Conservation (phyloP, 1,140 invertebrate genomes). For the Eupeodes corollae region DNA sequence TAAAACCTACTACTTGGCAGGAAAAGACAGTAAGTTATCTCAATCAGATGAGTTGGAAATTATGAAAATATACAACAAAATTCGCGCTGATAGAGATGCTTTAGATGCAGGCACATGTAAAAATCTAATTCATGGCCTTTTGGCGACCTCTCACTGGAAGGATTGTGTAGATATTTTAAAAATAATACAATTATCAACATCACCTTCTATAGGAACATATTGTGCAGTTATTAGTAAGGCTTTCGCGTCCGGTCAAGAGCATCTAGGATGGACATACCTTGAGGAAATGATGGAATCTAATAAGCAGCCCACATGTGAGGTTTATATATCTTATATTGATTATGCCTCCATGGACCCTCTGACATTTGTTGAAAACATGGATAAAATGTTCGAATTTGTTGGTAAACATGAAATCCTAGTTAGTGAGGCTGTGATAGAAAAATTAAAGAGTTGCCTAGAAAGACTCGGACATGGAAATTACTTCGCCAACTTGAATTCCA, state of each 20-base stretch:
- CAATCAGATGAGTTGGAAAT: constrained; percentile 44
- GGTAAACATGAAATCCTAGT: constrained; percentile 23
- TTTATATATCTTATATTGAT: constrained; percentile 18
- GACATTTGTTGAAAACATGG: constrained; percentile 6
- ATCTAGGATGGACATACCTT: constrained; percentile 22
- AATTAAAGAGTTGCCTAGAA: neutral
- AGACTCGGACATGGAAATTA: neutral
- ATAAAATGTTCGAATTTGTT: constrained; percentile 18
- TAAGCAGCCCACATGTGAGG: constrained; percentile 26
- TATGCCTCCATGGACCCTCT: constrained; percentile 1
- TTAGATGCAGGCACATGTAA: constrained; percentile 47
- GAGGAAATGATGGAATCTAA: constrained; percentile 20
- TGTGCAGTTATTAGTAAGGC: constrained; percentile 20
- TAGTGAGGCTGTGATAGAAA: constrained; percentile 7
- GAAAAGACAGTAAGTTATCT: constrained; percentile 30
- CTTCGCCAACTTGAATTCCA: constrained; percentile 5
- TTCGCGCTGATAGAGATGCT: constrained; percentile 44
- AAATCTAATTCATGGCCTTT: constrained; percentile 46
- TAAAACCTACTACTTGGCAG: constrained; percentile 38
- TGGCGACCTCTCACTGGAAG: constrained; percentile 49
- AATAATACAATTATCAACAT: constrained; percentile 40
- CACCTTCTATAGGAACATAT: constrained; percentile 20
- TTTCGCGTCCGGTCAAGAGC: constrained; percentile 8
- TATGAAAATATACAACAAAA: constrained; percentile 39
- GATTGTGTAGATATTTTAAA: constrained; percentile 47